A percentile compares a stretch with the other conserved stretches of the same genome.
These are phyloP conservation scores for Hedya salicella DNA, from an alignment of 2,888 invertebrate genomes.

Conservation along the genomic window DNA sequence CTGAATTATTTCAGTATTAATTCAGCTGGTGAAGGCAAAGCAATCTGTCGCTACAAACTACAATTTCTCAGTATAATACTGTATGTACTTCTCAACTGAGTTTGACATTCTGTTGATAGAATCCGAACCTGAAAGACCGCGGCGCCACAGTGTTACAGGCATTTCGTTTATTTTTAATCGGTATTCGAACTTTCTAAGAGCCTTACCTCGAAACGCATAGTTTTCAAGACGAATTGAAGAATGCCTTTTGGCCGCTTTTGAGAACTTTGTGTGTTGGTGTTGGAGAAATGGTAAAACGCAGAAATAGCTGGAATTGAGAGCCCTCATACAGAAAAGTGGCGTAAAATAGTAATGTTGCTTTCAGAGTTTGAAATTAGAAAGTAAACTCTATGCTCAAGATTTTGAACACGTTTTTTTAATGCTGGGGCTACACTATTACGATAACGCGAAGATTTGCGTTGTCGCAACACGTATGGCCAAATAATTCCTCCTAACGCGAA, in stretches of 20 bases:
- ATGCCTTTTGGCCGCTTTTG: slow-evolving; percentile 26
- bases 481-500: too few relatives aligned
- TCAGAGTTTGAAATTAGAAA: not conserved
- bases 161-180: slow-evolving; percentile 26
- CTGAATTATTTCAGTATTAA: not conserved
- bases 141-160: not conserved
- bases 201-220: slow-evolving; percentile 20
- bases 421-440: too few relatives aligned
- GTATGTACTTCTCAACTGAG: slow-evolving; percentile 8
- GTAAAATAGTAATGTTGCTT: not conserved
- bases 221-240: slow-evolving; percentile 16
- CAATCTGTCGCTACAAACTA: not conserved
- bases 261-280: slow-evolving; percentile 25
- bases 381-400: too few relatives aligned
- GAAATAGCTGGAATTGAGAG: slow-evolving; percentile 3
- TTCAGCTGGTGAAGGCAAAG: not conserved
- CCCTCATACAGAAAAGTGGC: not conserved
- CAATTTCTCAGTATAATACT: not conserved
- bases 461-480: too few relatives aligned
- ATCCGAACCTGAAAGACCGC: slow-evolving; percentile 6
- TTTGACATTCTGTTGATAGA: slow-evolving; percentile 11
- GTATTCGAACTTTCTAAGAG: not conserved
- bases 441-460: too few relatives aligned
- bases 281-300: slow-evolving; percentile 1
- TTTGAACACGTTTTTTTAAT: too few relatives aligned